A percentile compares a stretch with the other conserved stretches of the same genome.
Evolutionary conservation across 2,888 invertebrate genomes (phyloP).

Genomic region (Cryptosula pallasiana): DNA sequence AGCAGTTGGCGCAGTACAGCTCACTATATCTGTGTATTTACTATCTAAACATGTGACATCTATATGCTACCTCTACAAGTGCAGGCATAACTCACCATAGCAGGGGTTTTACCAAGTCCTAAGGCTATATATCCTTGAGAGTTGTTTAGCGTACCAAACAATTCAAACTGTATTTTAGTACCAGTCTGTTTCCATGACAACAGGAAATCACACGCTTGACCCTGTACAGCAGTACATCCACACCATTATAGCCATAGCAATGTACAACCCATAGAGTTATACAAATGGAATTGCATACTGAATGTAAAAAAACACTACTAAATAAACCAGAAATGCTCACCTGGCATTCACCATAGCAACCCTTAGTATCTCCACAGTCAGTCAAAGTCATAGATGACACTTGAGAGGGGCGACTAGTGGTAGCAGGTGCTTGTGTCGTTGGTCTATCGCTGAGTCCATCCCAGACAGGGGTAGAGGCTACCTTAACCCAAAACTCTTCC

Average conservation of each 20-base stretch:
- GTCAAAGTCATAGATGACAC: background rate
- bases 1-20: too few relatives aligned
- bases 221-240: too few relatives aligned
- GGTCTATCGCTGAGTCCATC: background rate
- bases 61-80: too few relatives aligned
- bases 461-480: background rate
- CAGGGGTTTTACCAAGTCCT: background rate
- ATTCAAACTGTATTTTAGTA: background rate
- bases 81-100: background rate
- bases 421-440: background rate
- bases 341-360: constrained; percentile 31
- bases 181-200: background rate
- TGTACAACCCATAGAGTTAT: too few relatives aligned
- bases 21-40: too few relatives aligned
- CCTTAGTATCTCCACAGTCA: constrained; percentile 29
- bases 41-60: too few relatives aligned
- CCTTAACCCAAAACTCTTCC: background rate
- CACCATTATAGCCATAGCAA: too few relatives aligned
- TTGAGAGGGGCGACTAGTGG: background rate
- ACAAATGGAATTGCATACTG: too few relatives aligned
- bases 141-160: background rate
- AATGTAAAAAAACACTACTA: background rate
- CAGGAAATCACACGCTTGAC: background rate
- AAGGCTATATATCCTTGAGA: background rate
- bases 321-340: background rate